phyloP scores from a whole-genome alignment of 1,140 invertebrate species.

The Plutomurus gul region DNA sequence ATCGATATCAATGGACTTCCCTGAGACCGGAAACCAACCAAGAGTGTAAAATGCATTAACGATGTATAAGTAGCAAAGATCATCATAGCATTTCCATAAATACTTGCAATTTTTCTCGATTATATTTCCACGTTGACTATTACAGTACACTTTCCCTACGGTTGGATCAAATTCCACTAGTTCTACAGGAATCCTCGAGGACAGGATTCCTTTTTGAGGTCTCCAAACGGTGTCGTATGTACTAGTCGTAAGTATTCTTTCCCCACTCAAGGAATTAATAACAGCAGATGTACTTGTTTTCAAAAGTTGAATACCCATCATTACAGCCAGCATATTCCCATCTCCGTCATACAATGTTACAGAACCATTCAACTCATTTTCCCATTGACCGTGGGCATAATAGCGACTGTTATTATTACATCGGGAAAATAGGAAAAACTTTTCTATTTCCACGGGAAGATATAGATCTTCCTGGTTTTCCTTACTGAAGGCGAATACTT shows the following conservation, averaged over 20 bases:
- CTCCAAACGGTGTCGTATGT: conserved; percentile 28
- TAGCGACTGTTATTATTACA: neutral
- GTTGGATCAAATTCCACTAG: too few species aligned
- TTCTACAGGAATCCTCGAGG: neutral
- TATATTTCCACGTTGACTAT: neutral
- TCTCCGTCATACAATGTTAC: neutral
- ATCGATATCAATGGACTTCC: neutral
- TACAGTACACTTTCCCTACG: too few species aligned
- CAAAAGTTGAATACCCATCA: conserved; percentile 9
- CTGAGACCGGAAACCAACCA: conserved; percentile 5
- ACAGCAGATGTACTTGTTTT: conserved; percentile 4
- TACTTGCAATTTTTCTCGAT: neutral
- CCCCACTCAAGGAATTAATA: neutral
- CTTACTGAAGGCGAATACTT: neutral
- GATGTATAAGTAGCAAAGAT: neutral
- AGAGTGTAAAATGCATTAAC: neutral
- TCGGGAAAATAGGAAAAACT: conserved; percentile 31
- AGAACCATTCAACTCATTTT: neutral
- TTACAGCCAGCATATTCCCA: conserved; percentile 9
- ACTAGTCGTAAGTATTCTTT: neutral
- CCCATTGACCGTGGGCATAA: neutral
- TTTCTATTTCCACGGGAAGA: conserved; percentile 34
- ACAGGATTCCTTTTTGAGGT: neutral
- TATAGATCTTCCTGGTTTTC: neutral
- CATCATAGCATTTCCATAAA: neutral